Conservation (phyloP, 1,140 invertebrate genomes). For the Dreissena polymorpha region DNA sequence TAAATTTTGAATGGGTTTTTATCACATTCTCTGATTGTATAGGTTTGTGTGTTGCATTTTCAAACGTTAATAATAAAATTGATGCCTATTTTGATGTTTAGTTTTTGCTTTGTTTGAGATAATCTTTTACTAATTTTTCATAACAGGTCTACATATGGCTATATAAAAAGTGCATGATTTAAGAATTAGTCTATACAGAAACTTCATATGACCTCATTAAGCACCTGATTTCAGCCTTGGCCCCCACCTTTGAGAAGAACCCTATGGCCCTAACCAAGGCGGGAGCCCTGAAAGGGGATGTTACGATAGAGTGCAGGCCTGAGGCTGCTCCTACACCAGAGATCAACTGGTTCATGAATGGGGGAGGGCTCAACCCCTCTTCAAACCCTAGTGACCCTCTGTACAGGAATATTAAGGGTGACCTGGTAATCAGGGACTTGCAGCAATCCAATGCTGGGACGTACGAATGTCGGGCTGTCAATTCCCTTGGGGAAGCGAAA, state of each 20-base stretch:
- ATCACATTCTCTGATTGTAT: too few species aligned
- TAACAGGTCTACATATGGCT: too few species aligned
- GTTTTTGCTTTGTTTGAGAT: too few species aligned
- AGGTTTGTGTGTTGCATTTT: too few species aligned
- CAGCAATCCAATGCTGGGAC: conserved; percentile 71
- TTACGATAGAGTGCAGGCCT: conserved; percentile 94
- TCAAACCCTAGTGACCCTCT: conserved; percentile 53
- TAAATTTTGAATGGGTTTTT: too few species aligned
- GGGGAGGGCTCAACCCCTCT: conserved; percentile 85
- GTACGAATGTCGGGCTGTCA: conserved; percentile 77
- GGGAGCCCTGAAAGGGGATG: conserved; percentile 93
- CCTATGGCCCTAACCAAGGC: conserved; percentile 92
- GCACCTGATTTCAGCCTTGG: conserved; percentile 83
- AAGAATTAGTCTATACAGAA: too few species aligned
- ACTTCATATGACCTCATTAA: too few species aligned
- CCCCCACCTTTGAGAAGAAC: conserved; percentile 93
- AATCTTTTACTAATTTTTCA: too few species aligned
- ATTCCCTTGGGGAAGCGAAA: conserved; percentile 63
- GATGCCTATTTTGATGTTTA: too few species aligned
- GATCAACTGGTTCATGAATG: conserved; percentile 95
- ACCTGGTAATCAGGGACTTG: conserved; percentile 71
- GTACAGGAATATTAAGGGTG: conserved; percentile 68
- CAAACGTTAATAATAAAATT: too few species aligned
- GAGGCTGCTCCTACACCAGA: conserved; percentile 95
- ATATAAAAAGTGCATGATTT: too few species aligned